These are phyloP conservation scores for Phycodurus eques DNA, from an alignment of 2,113 vertebrate genomes.

Conservation along the genomic window DNA sequence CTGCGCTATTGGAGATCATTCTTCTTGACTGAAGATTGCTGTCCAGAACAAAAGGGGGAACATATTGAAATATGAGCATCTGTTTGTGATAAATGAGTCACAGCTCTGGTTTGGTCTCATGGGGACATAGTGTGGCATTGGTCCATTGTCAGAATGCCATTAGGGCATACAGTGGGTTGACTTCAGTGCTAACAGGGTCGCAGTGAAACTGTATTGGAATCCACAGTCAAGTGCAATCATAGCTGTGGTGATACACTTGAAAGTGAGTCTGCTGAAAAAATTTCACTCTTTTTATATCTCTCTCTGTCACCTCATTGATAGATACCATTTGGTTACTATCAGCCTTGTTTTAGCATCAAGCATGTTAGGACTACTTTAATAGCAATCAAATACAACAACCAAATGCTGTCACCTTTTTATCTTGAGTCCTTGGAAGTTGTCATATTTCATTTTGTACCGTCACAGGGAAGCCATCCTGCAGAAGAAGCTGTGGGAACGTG, in stretches of 20 bases:
- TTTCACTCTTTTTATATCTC: neutral
- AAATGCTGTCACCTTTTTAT: neutral
- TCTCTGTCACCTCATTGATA: neutral
- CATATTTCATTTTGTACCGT: constrained; percentile 19
- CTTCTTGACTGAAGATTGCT: constrained; percentile 66
- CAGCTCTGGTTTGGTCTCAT: constrained; percentile 31
- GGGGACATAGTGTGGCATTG: constrained; percentile 28
- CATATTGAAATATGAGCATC: constrained; percentile 72
- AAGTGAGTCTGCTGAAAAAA: neutral
- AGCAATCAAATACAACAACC: too few species aligned
- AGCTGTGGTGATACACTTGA: neutral
- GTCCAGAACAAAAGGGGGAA: constrained; percentile 59
- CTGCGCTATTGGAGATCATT: constrained; percentile 52
- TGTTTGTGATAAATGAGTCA: constrained; percentile 70
- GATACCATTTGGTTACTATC: too few species aligned
- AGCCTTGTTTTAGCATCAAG: neutral
- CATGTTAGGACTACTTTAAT: neutral
- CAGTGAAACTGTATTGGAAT: constrained; percentile 1
- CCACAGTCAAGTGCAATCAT: constrained; percentile 31
- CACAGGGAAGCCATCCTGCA: constrained; percentile 95
- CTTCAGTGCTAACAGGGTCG: constrained; percentile 41
- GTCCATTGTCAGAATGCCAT: constrained; percentile 42
- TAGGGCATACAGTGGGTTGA: constrained; percentile 16
- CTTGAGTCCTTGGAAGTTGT: constrained; percentile 25
- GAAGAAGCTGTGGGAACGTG: constrained; percentile 93